Evolutionary conservation across 2,888 invertebrate species (phyloP).

Genomic region (Hedya salicella): DNA sequence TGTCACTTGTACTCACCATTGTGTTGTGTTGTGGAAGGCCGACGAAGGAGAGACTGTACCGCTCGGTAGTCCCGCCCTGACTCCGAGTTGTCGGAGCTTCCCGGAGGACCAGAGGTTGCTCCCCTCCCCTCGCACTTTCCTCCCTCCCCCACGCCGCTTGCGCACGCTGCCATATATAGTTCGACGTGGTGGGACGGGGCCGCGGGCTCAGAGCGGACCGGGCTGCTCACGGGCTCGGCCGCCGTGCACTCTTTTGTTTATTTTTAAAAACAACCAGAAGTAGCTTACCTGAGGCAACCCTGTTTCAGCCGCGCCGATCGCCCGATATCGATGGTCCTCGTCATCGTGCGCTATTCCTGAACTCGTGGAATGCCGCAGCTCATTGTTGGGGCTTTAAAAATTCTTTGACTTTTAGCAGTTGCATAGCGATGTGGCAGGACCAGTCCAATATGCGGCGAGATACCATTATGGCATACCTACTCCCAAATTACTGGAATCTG

Average conservation of each 20-base stretch:
- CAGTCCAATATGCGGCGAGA: too few species aligned
- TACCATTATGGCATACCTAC: too few species aligned
- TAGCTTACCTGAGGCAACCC: slow-evolving; percentile 59
- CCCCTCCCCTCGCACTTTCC: slow-evolving; percentile 56
- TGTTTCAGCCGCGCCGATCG: slow-evolving; percentile 7
- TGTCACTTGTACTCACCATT: slow-evolving; percentile 75
- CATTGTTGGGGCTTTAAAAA: slow-evolving; percentile 3
- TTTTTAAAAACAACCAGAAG: slow-evolving; percentile 69
- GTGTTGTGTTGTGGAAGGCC: slow-evolving; percentile 77
- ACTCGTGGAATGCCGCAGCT: slow-evolving; percentile 25
- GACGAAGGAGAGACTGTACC: slow-evolving; percentile 82
- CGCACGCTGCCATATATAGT: slow-evolving; percentile 79
- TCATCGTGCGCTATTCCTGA: slow-evolving; percentile 36
- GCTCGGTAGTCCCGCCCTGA: slow-evolving; percentile 83
- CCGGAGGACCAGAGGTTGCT: slow-evolving; percentile 62
- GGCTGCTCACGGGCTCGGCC: slow-evolving; percentile 61
- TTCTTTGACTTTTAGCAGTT: not conserved
- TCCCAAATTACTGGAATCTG: too few species aligned
- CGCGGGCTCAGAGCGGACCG: slow-evolving; percentile 68
- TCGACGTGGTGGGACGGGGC: slow-evolving; percentile 68
- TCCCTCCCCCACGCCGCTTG: slow-evolving; percentile 51
- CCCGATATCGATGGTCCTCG: slow-evolving; percentile 34
- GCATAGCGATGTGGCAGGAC: too few species aligned
- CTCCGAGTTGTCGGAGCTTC: slow-evolving; percentile 72
- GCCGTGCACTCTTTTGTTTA: slow-evolving; percentile 56